Conservation (phyloP, 2,888 invertebrate species). For the Conchocele bisecta region DNA sequence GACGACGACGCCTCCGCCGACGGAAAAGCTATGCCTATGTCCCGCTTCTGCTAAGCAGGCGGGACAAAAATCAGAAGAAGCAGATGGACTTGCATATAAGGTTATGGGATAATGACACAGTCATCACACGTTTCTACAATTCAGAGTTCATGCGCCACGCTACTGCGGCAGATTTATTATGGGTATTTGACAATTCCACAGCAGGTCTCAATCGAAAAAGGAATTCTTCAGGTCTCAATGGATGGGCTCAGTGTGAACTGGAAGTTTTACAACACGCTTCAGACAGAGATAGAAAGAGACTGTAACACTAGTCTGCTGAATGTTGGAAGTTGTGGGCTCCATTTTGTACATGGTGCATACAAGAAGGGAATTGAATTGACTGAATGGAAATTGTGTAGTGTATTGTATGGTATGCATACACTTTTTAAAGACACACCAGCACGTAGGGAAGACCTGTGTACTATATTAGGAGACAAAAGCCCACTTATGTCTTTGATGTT, state of each 20-base stretch:
- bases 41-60: too few species aligned
- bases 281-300: not conserved
- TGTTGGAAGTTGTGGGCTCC: not conserved
- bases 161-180: not conserved
- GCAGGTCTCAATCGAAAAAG: not conserved
- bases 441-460: constrained; percentile 19
- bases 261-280: not conserved
- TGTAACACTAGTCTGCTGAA: not conserved
- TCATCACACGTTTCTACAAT: not conserved
- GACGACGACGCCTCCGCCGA: too few species aligned
- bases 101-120: not conserved
- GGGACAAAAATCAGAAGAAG: too few species aligned
- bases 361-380: constrained; percentile 62
- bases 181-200: not conserved
- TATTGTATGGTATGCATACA: constrained; percentile 6
- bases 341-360: constrained; percentile 73
- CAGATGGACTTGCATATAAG: not conserved
- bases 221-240: constrained; percentile 3
- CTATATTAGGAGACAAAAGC: too few species aligned
- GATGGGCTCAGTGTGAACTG: constrained; percentile 29
- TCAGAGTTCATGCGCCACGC: constrained; percentile 1
- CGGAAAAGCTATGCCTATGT: too few species aligned
- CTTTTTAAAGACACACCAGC: constrained; percentile 27
- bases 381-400: constrained; percentile 34
- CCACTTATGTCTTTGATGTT: constrained; percentile 29